phyloP scores from a whole-genome alignment of 2,888 invertebrate species.

The Itoplectis maculator region DNA sequence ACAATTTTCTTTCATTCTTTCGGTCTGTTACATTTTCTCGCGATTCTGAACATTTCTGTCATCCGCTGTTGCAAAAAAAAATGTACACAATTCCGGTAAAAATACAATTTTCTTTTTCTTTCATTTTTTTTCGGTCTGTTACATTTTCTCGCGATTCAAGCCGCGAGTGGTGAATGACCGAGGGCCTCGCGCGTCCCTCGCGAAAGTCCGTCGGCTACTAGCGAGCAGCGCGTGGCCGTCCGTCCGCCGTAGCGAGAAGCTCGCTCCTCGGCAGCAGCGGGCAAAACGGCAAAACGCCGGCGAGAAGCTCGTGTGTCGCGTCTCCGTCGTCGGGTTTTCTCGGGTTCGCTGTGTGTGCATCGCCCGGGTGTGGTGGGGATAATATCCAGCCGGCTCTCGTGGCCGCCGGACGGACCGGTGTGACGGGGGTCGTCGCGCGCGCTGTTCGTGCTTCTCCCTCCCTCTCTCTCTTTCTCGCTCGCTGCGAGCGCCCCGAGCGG shows the following conservation, averaged over 20 bases:
- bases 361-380: constrained; percentile 35
- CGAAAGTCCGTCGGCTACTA: background rate
- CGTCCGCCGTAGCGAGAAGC: background rate
- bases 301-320: background rate
- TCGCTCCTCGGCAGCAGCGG: too few relatives aligned
- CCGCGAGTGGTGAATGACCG: background rate
- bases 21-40: too few relatives aligned
- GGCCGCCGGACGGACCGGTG: constrained; percentile 26
- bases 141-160: too few relatives aligned
- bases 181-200: background rate
- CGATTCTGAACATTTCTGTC: too few relatives aligned
- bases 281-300: too few relatives aligned
- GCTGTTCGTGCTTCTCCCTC: background rate
- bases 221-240: background rate
- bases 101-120: background rate
- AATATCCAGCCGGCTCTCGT: constrained; percentile 37
- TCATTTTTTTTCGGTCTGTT: background rate
- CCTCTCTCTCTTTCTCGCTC: too few relatives aligned
- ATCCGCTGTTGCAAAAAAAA: too few relatives aligned
- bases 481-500: constrained; percentile 61
- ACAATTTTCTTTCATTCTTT: too few relatives aligned
- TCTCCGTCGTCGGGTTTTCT: background rate
- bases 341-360: too few relatives aligned
- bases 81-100: background rate
- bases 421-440: constrained; percentile 46